phyloP scores from a whole-genome alignment of 1,140 invertebrate genomes.

The Cataglyphis hispanica region DNA sequence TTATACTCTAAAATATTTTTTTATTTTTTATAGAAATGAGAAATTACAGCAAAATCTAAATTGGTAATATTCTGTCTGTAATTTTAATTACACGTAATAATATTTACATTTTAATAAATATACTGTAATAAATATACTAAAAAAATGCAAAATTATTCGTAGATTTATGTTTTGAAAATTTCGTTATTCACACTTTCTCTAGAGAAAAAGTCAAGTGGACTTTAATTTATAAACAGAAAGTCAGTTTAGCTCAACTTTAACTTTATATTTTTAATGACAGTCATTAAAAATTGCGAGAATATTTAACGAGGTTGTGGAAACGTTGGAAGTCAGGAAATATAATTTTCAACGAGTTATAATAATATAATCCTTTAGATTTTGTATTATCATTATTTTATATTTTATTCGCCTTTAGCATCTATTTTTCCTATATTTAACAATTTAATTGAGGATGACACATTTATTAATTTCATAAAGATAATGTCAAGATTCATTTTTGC shows the following conservation, averaged over 20 bases:
- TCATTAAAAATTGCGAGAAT: conserved; percentile 12
- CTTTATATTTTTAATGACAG: conserved; percentile 18
- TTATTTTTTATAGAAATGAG: not conserved
- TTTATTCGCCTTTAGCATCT: not conserved
- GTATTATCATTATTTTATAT: not conserved
- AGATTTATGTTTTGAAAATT: conserved; percentile 1
- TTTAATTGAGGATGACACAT: not conserved
- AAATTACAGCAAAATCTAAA: not conserved
- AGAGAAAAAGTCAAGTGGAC: not conserved
- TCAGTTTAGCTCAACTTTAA: conserved; percentile 2
- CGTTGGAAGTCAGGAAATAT: not conserved
- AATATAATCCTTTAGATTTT: not conserved
- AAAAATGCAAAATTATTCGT: not conserved
- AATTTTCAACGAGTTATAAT: not conserved
- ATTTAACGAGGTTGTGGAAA: not conserved
- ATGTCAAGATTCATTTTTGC: conserved; percentile 5
- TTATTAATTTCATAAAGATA: conserved; percentile 9
- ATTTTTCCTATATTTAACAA: conserved; percentile 29
- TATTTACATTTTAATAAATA: not conserved
- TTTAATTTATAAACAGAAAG: not conserved
- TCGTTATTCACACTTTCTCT: not conserved
- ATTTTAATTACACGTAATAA: not conserved
- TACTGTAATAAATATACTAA: not conserved
- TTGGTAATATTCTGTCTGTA: not conserved
- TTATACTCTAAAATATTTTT: not conserved